A percentile compares a stretch with the other conserved stretches of the same genome.
phyloP scores from a whole-genome alignment of 2,797 vertebrate genomes.

The Mionectes olivaceus region DNA sequence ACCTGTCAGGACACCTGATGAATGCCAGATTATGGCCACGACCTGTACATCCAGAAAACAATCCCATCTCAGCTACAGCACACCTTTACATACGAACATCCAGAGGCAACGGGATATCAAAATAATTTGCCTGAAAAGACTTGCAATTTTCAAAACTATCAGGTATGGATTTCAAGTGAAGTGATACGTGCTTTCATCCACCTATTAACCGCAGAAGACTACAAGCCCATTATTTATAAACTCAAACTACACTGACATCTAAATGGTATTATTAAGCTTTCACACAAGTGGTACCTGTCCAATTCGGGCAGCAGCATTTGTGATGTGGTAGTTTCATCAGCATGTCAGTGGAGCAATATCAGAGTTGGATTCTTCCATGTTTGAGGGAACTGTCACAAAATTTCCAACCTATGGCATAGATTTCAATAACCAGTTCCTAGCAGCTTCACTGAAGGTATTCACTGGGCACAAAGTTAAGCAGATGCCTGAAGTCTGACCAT shows the following conservation, averaged over 20 bases:
- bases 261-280: neutral
- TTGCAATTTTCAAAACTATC: constrained; percentile 8
- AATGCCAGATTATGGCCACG: neutral
- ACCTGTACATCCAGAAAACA: neutral
- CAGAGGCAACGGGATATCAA: neutral
- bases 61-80: neutral
- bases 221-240: neutral
- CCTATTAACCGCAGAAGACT: neutral
- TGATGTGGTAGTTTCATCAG: neutral
- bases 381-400: neutral
- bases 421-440: neutral
- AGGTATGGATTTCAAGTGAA: neutral
- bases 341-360: neutral
- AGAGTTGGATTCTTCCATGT: neutral
- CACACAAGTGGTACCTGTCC: neutral
- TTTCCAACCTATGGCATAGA: neutral
- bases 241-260: neutral
- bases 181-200: neutral
- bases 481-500: neutral
- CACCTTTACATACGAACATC: neutral
- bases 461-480: neutral
- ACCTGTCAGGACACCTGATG: neutral
- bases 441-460: neutral
- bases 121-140: constrained; percentile 14
- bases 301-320: neutral